phyloP scores from a whole-genome alignment of 1,140 invertebrate genomes.

The Zaprionus taronus region DNA sequence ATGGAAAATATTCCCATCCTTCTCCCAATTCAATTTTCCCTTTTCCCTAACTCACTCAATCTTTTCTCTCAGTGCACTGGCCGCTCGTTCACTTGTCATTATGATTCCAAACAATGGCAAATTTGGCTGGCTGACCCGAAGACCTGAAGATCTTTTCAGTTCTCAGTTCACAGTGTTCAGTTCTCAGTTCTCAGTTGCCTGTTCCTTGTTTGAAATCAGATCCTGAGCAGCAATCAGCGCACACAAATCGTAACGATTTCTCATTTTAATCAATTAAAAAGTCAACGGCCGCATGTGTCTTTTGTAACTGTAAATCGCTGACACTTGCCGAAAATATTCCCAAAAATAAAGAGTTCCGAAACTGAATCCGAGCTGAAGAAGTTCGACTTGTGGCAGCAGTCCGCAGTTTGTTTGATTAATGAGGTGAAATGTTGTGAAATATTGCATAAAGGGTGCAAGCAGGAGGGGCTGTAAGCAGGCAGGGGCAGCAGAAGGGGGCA shows the following conservation, averaged over 20 bases:
- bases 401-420: slow-evolving; percentile 79
- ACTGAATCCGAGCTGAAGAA: slow-evolving; percentile 21
- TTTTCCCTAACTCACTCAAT: not conserved
- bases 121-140: slow-evolving; percentile 50
- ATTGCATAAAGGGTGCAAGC: slow-evolving; percentile 31
- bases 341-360: slow-evolving; percentile 25
- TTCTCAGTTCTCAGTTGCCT: not conserved
- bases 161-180: not conserved
- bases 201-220: slow-evolving; percentile 68
- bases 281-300: slow-evolving; percentile 68
- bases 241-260: slow-evolving; percentile 84
- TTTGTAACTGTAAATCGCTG: slow-evolving; percentile 73
- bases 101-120: slow-evolving; percentile 74
- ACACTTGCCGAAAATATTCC: slow-evolving; percentile 80
- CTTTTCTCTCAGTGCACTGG: not conserved
- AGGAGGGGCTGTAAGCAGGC: too few relatives aligned
- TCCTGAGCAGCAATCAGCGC: slow-evolving; percentile 76
- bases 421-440: slow-evolving; percentile 83
- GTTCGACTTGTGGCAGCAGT: slow-evolving; percentile 10
- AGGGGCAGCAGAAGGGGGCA: not conserved
- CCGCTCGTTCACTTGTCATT: slow-evolving; percentile 73
- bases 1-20: too few relatives aligned
- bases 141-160: not conserved
- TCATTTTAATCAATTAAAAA: slow-evolving; percentile 85
- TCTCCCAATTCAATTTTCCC: not conserved